Conservation (phyloP, 2,113 vertebrate genomes). For the Forbesichthys agassizii region DNA sequence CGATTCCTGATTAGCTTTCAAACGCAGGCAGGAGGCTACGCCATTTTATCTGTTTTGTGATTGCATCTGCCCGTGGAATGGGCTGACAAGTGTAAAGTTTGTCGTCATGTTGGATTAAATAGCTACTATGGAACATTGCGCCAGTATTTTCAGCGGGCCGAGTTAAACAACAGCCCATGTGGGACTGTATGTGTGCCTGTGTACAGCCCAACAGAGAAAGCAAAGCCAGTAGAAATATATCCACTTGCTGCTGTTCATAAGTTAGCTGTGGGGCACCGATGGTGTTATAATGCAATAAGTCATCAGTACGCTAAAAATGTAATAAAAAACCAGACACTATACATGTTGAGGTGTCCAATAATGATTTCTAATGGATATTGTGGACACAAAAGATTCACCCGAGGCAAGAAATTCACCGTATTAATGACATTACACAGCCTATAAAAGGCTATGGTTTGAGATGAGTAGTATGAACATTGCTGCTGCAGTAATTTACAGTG, state of each 20-base stretch:
- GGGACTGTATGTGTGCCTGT: too few species aligned
- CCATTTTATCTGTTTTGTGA: too few species aligned
- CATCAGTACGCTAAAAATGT: slow-evolving; percentile 27
- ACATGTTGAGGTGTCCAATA: slow-evolving; percentile 44
- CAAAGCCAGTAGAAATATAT: slow-evolving; percentile 28
- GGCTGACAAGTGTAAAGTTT: too few species aligned
- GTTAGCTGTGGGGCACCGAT: slow-evolving; percentile 10
- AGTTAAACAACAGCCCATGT: too few species aligned
- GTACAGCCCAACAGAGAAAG: slow-evolving; percentile 5
- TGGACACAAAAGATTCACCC: slow-evolving; percentile 37
- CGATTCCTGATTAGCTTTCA: slow-evolving; percentile 32
- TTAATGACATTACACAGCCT: slow-evolving; percentile 38
- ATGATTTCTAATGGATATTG: slow-evolving; percentile 51
- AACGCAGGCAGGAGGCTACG: not conserved
- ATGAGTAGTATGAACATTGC: slow-evolving; percentile 39
- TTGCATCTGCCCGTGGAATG: too few species aligned
- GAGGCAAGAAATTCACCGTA: slow-evolving; percentile 49
- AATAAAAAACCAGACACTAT: slow-evolving; percentile 18
- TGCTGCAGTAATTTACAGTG: slow-evolving; percentile 54
- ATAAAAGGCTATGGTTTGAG: slow-evolving; percentile 27
- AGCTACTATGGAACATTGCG: too few species aligned
- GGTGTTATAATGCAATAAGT: slow-evolving; percentile 42
- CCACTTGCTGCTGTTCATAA: slow-evolving; percentile 24
- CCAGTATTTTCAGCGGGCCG: too few species aligned
- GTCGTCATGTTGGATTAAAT: too few species aligned